Percentiles rank a stretch among this genome's conserved stretches.
These are phyloP conservation scores for Hyles lineata DNA, from an alignment of 2,888 invertebrate genomes.

Conservation along the genomic window DNA sequence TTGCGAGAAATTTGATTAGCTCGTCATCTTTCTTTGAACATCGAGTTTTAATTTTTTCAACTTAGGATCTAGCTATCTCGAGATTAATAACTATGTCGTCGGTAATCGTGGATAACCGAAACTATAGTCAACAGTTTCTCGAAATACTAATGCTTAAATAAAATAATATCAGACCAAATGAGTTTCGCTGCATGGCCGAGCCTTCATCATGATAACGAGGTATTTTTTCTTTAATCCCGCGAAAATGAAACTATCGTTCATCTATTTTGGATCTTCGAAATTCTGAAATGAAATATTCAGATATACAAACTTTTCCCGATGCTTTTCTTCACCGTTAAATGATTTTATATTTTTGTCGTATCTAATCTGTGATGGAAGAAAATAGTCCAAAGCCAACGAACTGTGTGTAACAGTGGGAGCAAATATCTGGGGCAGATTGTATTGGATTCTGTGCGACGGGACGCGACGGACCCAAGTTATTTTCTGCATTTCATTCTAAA, in stretches of 20 bases:
- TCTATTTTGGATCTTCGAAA: too few species aligned
- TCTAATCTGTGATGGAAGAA: neutral
- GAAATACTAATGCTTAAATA: too few species aligned
- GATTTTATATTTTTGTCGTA: neutral
- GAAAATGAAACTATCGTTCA: too few species aligned
- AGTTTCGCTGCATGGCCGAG: too few species aligned
- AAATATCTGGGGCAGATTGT: constrained; percentile 18
- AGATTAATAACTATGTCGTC: constrained; percentile 52
- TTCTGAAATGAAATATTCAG: too few species aligned
- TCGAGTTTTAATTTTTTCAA: constrained; percentile 67
- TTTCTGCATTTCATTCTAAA: constrained; percentile 15
- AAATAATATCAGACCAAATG: too few species aligned
- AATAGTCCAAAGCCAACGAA: neutral
- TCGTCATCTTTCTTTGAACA: constrained; percentile 71
- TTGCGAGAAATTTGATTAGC: constrained; percentile 77
- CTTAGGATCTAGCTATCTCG: constrained; percentile 50
- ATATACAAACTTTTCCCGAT: too few species aligned
- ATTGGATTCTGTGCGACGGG: constrained; percentile 8
- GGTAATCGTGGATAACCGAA: constrained; percentile 45
- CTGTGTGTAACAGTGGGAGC: neutral
- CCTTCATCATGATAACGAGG: too few species aligned
- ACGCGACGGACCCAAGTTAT: neutral
- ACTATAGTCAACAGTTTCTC: constrained; percentile 35
- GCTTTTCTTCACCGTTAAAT: too few species aligned
- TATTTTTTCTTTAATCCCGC: too few species aligned